Conservation (phyloP, 2,113 vertebrate genomes). For the Trichechus manatus region DNA sequence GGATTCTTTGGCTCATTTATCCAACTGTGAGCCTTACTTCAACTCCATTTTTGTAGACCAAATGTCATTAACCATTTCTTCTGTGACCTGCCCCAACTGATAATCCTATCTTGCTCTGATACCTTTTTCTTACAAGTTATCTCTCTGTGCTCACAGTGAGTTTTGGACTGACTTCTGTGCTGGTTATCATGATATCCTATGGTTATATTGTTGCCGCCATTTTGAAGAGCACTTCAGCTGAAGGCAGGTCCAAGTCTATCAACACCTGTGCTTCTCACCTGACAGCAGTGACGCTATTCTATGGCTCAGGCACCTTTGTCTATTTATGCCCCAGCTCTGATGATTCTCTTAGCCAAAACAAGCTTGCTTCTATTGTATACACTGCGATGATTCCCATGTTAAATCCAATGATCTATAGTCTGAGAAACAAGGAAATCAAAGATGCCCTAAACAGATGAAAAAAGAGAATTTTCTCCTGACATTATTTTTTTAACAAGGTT, state of each 20-base stretch:
- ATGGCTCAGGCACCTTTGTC: neutral
- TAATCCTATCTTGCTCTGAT: slow-evolving; percentile 57
- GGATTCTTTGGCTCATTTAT: neutral
- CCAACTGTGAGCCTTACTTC: neutral
- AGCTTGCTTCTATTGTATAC: slow-evolving; percentile 30
- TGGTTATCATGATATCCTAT: slow-evolving; percentile 12
- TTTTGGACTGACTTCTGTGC: neutral
- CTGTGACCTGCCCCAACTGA: slow-evolving; percentile 39
- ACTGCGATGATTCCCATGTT: slow-evolving; percentile 18
- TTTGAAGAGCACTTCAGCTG: neutral
- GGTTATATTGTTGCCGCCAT: neutral
- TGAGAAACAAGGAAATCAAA: slow-evolving; percentile 50
- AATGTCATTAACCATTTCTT: slow-evolving; percentile 59
- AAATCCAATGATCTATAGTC: slow-evolving; percentile 36
- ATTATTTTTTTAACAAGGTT: neutral
- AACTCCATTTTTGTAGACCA: slow-evolving; percentile 49
- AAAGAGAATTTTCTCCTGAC: neutral
- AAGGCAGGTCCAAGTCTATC: neutral
- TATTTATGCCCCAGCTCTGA: slow-evolving; percentile 12
- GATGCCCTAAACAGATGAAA: neutral
- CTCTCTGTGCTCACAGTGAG: slow-evolving; percentile 1
- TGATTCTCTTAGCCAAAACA: neutral
- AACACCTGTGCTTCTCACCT: neutral
- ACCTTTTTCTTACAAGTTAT: neutral
- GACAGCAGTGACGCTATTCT: neutral